phyloP scores from a whole-genome alignment of 2,888 invertebrate genomes.

The Seladonia tumulorum region DNA sequence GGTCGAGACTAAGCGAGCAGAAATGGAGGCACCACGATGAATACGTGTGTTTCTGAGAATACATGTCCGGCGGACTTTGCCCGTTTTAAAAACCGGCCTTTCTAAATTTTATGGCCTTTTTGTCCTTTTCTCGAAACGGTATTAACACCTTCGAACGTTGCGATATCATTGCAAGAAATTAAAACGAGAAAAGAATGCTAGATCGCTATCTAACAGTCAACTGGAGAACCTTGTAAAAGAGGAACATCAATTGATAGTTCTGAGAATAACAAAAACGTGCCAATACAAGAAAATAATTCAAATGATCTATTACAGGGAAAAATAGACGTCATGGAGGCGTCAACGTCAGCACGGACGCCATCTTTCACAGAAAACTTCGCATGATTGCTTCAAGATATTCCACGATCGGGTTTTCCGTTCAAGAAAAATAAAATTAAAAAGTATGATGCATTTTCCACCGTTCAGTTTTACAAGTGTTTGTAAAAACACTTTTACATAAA shows the following conservation, averaged over 20 bases:
- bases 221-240: too few species aligned
- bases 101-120: neutral
- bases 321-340: neutral
- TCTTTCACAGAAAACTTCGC: neutral
- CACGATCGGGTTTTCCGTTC: neutral
- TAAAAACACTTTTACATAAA: neutral
- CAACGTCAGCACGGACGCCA: constrained; percentile 7
- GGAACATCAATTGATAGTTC: neutral
- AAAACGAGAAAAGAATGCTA: neutral
- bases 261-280: neutral
- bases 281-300: neutral
- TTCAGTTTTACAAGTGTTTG: too few species aligned
- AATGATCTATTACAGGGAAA: neutral
- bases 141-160: neutral
- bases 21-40: neutral
- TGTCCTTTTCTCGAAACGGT: neutral
- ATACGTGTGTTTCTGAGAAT: neutral
- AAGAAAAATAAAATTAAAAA: neutral
- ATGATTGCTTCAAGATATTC: neutral
- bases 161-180: neutral
- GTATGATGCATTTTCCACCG: neutral
- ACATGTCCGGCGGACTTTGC: neutral
- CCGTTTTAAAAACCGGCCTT: neutral
- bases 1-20: neutral
- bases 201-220: neutral